Evolutionary conservation across 1,140 invertebrate species (phyloP), one percentile per base, ranked within the genome.

Genomic region (Pollicipes pollicipes): DNA sequence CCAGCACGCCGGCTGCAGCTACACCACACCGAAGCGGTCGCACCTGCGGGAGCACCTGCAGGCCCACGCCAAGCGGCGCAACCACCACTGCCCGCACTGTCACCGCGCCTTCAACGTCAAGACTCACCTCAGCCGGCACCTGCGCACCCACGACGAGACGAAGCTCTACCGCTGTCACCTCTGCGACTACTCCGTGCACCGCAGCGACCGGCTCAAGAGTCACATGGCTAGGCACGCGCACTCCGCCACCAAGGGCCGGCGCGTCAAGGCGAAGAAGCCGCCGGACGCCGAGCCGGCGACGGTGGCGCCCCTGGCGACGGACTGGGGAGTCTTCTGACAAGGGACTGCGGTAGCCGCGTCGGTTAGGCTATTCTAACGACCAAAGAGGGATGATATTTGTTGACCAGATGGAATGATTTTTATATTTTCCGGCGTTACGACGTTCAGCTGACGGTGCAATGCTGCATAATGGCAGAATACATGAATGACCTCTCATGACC

Each of bases 41-140:
- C 86, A 87, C 76, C 77, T 88, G 28, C 84, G 84, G 58, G 83
- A 83, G 70, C 87, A 88, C 78, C 82, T 86, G 75, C 81, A 86
- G 71, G 83, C 81, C 70, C 86, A 87, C 77, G 82, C 85, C 64
- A 84, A 84, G 32, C 83, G 86, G 30, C 78, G 86, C n/a, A 83
- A 83, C 16, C 85, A 86, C 78, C 79, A 81, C 29, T 88, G 87
- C 76, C 76, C 79, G 45, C 80, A 82, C 26, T 88, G 87, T 77
- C 83, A 84, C 6, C 81, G 85, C 69, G 82, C 82, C 17, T 88
- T 88, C 74, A 83, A 87, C 73, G 87, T 88, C 76, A 86, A 85
- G 73, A 85, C 84, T 37, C 87, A 88, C 78, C 77, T 88, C 28
- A 83, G 83, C 26, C 76, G 84, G 26, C 87, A 88, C 76, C 84